phyloP scores from a whole-genome alignment of 2,113 vertebrate genomes.

The Sinocyclocheilus grahami region DNA sequence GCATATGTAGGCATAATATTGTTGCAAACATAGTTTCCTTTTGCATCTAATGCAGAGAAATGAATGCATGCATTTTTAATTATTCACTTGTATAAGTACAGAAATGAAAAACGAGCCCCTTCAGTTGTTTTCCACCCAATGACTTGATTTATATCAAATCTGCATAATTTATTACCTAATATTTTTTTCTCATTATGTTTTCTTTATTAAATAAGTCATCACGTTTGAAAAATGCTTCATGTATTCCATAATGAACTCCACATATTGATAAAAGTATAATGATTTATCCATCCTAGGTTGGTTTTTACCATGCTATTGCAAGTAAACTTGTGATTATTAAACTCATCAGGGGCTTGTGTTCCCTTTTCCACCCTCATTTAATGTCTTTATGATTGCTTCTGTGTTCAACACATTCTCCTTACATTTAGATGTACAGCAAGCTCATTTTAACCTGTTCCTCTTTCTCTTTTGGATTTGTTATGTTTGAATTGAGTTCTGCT shows the following conservation, averaged over 20 bases:
- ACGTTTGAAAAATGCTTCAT: background rate
- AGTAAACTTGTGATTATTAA: background rate
- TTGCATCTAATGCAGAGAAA: background rate
- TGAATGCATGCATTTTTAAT: background rate
- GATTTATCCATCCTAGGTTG: background rate
- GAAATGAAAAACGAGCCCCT: background rate
- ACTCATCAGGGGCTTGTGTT: slow-evolving; percentile 1
- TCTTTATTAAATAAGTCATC: background rate
- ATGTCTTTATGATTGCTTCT: background rate
- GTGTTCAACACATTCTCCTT: background rate
- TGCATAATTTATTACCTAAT: background rate
- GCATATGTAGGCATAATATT: background rate
- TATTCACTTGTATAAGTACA: background rate
- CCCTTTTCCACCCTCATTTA: background rate
- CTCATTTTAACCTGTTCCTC: background rate
- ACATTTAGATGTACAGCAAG: background rate
- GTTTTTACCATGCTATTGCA: background rate
- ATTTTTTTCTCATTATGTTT: background rate
- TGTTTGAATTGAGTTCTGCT: slow-evolving; percentile 2
- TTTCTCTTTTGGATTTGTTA: background rate
- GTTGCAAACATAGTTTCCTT: background rate
- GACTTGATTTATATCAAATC: background rate
- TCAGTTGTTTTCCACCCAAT: background rate
- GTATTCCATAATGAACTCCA: background rate
- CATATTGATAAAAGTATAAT: background rate